These are phyloP conservation scores for Prionace glauca DNA, from an alignment of 2,797 vertebrate species.

Conservation along the genomic window DNA sequence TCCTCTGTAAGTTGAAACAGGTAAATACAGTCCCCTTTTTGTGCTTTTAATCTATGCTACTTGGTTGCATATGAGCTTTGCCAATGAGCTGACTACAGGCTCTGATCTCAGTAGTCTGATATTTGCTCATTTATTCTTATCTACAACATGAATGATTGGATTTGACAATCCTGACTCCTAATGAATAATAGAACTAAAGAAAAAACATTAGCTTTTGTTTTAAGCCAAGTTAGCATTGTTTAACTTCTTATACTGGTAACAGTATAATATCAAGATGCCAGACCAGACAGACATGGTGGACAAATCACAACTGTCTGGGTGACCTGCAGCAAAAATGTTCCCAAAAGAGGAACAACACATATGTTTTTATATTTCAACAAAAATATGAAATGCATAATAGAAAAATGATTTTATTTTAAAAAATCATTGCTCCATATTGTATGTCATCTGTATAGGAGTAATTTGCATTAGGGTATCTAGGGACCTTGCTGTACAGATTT, in stretches of 20 bases:
- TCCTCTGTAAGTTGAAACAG: not conserved
- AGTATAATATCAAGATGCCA: not conserved
- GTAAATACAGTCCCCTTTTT: not conserved
- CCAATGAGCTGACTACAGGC: not conserved
- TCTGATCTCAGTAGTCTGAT: not conserved
- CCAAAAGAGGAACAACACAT: not conserved
- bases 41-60: not conserved
- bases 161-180: not conserved
- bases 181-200: not conserved
- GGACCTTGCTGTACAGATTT: slow-evolving; percentile 15
- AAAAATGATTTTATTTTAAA: not conserved
- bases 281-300: not conserved
- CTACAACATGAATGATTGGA: not conserved
- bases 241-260: not conserved
- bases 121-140: not conserved
- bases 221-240: not conserved
- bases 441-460: not conserved
- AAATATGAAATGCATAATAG: not conserved
- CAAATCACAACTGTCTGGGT: not conserved
- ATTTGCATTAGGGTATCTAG: slow-evolving; percentile 26
- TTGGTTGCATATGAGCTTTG: not conserved
- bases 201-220: not conserved
- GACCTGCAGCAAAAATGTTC: not conserved
- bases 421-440: slow-evolving; percentile 1
- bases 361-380: slow-evolving; percentile 4